These are phyloP conservation scores for Corapipo altera DNA, from an alignment of 2,113 vertebrate species.

Conservation along the genomic window DNA sequence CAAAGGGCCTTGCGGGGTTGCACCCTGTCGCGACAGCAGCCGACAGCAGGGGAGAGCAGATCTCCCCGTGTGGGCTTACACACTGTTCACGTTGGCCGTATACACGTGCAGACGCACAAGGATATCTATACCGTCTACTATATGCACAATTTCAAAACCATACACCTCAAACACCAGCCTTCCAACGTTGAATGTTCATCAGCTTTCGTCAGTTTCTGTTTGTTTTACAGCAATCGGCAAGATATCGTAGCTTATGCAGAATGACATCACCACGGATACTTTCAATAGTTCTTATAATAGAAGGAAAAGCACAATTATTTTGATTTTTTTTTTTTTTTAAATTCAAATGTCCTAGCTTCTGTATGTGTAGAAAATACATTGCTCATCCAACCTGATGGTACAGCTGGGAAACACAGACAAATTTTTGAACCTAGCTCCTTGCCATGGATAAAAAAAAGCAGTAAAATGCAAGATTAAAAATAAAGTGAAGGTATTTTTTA, in stretches of 20 bases:
- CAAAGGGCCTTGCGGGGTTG: accelerated
- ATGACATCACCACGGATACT: accelerated
- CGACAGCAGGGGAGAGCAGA: not conserved
- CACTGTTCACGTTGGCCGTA: accelerated
- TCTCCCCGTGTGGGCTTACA: not conserved
- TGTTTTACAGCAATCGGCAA: not conserved
- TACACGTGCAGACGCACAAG: accelerated
- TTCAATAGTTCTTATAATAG: accelerated
- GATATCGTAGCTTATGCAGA: accelerated
- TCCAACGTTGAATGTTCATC: accelerated
- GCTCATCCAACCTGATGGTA: accelerated
- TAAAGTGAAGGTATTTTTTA: not conserved
- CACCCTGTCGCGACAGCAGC: not conserved
- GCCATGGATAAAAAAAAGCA: not conserved
- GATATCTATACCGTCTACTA: accelerated
- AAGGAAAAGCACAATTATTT: too few relatives aligned
- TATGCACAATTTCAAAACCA: accelerated
- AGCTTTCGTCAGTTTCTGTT: not conserved
- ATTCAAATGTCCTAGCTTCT: not conserved
- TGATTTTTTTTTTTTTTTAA: not conserved
- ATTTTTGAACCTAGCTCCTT: not conserved
- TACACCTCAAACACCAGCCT: accelerated
- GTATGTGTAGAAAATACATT: accelerated
- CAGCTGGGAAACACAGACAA: accelerated
- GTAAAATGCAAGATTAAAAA: not conserved